Evolutionary conservation across 2,113 vertebrate genomes (phyloP), one percentile per base, ranked within the genome.

Genomic region (Leptodactylus fuscus): DNA sequence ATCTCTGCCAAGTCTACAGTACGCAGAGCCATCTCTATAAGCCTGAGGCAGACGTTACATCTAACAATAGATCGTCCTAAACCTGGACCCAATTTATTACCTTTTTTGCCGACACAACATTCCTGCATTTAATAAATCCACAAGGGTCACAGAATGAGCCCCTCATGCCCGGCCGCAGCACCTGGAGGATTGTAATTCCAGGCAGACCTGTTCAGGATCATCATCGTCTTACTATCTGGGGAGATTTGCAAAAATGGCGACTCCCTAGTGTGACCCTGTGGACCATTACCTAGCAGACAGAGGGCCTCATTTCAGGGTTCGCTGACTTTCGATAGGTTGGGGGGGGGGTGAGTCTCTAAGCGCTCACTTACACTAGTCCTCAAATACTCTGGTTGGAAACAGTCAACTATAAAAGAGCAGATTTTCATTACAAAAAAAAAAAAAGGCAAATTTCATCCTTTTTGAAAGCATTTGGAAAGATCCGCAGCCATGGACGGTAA

Each of bases 381-480:
- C 65, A 34, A 36, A 38, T 38, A 69, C 32, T 69, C 32, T 34
- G 62, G 29, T 32, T 65, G 24, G 29, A 16, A 65, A 34, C 62
- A 16, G 62, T 12, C 60, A 65, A 65, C 60, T 32, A 65, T 65
- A 65, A 65, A 65, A 65, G 60, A 6, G 41, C 73, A 76, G 46
- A 51, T 20, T 51, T 76, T 51, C 46, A 76, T 49, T 29, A 51
- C 4, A 48, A 46, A 44, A 75, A 75, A 49, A 49, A 75, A 48
- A 48, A 44, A 44, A 1, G 3, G 12, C 51, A 78, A 36, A 58
- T 41, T 58, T 79, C 11, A 60, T 79, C 34, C 22, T 27, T 80
- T 80, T 60, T 44, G 34, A 58, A 58, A 38, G 53, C 36, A 27
- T 11, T 60, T 80, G 53, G 77, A 60, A 41, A 58, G 53, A 80